Evolutionary conservation across 2,888 invertebrate species (phyloP).

Genomic region (Salpingus planirostris): DNA sequence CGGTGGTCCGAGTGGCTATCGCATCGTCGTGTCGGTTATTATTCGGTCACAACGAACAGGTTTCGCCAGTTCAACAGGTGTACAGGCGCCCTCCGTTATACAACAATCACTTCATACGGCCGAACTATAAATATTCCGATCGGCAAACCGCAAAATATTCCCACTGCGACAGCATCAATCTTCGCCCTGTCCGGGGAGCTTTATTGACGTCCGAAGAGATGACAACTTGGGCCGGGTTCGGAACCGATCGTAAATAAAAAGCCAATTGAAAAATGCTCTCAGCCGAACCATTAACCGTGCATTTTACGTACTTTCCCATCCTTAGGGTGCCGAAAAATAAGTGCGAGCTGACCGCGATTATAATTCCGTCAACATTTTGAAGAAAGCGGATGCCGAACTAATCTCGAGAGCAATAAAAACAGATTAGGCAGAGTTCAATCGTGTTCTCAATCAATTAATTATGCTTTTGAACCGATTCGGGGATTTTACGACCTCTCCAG

Average conservation of each 20-base stretch:
- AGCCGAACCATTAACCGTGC: too few species aligned
- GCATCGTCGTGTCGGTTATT: conserved; percentile 20
- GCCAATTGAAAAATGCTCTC: too few species aligned
- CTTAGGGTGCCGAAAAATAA: too few species aligned
- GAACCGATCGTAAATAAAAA: neutral
- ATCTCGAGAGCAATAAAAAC: too few species aligned
- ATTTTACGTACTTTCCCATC: too few species aligned
- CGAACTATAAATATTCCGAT: conserved; percentile 20
- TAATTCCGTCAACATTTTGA: too few species aligned
- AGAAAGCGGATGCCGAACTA: too few species aligned
- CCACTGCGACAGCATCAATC: conserved; percentile 9
- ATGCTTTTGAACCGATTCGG: too few species aligned
- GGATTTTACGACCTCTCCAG: too few species aligned
- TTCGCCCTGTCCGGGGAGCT: conserved; percentile 8
- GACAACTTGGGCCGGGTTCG: conserved; percentile 3
- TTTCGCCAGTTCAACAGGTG: conserved; percentile 35
- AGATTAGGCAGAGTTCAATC: too few species aligned
- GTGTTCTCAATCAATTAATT: too few species aligned
- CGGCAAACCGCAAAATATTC: conserved; percentile 14
- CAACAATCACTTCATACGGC: conserved; percentile 24
- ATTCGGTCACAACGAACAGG: conserved; percentile 29
- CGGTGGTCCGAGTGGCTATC: conserved; percentile 18
- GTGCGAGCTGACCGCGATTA: too few species aligned
- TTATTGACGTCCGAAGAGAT: conserved; percentile 10
- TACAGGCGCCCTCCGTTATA: conserved; percentile 30